phyloP scores from a whole-genome alignment of 2,113 vertebrate species.

The Vicugna pacos region DNA sequence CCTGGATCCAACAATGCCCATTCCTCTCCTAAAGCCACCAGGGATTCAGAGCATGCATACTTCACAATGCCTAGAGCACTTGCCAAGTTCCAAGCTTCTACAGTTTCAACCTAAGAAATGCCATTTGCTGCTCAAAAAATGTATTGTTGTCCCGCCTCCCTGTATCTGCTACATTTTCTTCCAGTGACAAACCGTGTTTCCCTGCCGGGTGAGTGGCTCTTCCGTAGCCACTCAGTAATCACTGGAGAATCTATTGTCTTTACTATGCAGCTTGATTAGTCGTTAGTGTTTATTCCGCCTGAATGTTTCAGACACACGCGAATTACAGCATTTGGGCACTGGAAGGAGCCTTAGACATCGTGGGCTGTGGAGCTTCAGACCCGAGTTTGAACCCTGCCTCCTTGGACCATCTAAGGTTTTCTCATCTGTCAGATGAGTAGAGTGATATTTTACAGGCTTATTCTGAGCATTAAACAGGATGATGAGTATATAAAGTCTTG shows the following conservation, averaged over 20 bases:
- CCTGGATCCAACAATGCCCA: background rate
- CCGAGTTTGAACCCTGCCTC: background rate
- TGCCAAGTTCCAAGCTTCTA: background rate
- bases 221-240: slow-evolving; percentile 3
- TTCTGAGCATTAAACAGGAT: background rate
- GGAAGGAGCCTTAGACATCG: background rate
- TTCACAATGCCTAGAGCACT: background rate
- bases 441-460: background rate
- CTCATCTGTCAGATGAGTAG: background rate
- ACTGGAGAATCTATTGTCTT: slow-evolving; percentile 25
- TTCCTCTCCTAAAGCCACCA: background rate
- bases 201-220: background rate
- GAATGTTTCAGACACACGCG: background rate
- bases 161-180: background rate
- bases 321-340: background rate
- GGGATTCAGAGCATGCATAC: background rate
- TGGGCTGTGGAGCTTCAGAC: background rate
- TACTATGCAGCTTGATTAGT: background rate
- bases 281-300: background rate
- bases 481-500: background rate
- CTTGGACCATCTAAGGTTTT: background rate
- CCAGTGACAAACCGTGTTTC: background rate
- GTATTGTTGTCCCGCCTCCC: background rate
- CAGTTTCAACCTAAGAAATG: background rate
- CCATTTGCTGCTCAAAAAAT: background rate